These are phyloP conservation scores for Holacanthus passer DNA, from an alignment of 2,113 vertebrate genomes.

Conservation along the genomic window DNA sequence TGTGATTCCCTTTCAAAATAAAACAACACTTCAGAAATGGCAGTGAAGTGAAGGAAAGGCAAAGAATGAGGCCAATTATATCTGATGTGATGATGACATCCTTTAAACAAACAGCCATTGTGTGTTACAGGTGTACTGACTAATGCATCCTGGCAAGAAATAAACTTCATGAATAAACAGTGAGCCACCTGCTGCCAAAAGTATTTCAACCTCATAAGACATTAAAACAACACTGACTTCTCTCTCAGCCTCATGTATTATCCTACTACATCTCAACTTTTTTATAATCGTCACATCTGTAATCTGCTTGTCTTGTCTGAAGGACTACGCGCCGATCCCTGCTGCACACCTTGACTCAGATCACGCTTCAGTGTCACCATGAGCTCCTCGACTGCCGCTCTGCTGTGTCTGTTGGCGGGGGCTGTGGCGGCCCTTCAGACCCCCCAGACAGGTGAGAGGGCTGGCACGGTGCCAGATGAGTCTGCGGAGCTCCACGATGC, in stretches of 20 bases:
- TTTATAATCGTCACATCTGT: too few relatives aligned
- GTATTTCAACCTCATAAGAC: neutral
- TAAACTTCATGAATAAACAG: neutral
- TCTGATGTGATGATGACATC: neutral
- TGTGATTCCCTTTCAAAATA: too few relatives aligned
- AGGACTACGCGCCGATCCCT: conserved; percentile 7
- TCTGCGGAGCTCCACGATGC: neutral
- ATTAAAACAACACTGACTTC: neutral
- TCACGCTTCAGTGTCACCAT: conserved; percentile 58
- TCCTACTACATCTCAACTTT: too few relatives aligned
- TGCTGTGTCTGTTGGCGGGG: conserved; percentile 70
- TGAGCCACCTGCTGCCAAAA: neutral
- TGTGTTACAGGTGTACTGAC: neutral
- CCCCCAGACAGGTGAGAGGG: conserved; percentile 68
- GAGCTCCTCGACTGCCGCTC: conserved; percentile 33
- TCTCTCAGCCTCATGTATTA: neutral
- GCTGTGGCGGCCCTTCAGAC: conserved; percentile 47
- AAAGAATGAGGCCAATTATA: neutral
- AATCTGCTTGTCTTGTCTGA: too few relatives aligned
- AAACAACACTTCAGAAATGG: neutral
- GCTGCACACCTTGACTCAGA: conserved; percentile 15
- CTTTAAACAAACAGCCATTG: neutral
- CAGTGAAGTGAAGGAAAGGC: neutral
- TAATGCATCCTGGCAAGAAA: neutral
- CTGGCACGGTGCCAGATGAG: neutral